Evolutionary conservation across 1,140 invertebrate species (phyloP).

Genomic region (Cydia amplana): DNA sequence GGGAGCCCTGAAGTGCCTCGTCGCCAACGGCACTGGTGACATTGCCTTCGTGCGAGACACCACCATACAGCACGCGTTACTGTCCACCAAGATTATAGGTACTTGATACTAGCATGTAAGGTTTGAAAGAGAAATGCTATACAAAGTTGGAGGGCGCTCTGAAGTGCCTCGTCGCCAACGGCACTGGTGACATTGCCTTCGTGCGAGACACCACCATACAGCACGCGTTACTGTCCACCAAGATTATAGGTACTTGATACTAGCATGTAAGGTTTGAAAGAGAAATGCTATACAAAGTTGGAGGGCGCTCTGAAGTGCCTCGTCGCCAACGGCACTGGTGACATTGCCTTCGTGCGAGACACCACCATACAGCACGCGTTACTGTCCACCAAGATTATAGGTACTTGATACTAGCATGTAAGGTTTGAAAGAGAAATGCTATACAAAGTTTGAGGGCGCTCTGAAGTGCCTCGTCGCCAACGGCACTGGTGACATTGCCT

Average conservation of each 20-base stretch:
- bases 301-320: slow-evolving; percentile 94
- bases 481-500: slow-evolving; percentile 91
- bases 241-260: slow-evolving; percentile 58
- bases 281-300: too few species aligned
- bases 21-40: slow-evolving; percentile 88
- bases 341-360: slow-evolving; percentile 96
- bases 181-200: slow-evolving; percentile 93
- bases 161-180: slow-evolving; percentile 88
- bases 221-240: slow-evolving; percentile 63
- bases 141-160: slow-evolving; percentile 95
- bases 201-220: slow-evolving; percentile 90
- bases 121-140: too few species aligned
- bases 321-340: slow-evolving; percentile 86
- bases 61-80: slow-evolving; percentile 80
- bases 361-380: slow-evolving; percentile 83
- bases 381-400: slow-evolving; percentile 64
- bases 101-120: not conserved
- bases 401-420: slow-evolving; percentile 37
- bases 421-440: too few species aligned
- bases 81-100: slow-evolving; percentile 68
- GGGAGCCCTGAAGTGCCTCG: slow-evolving; percentile 93
- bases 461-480: slow-evolving; percentile 91
- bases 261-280: too few species aligned
- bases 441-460: too few species aligned
- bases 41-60: slow-evolving; percentile 96